Base-by-base conservation (phyloP, 2,113 vertebrate species). In the Onychostruthus taczanowskii region DNA sequence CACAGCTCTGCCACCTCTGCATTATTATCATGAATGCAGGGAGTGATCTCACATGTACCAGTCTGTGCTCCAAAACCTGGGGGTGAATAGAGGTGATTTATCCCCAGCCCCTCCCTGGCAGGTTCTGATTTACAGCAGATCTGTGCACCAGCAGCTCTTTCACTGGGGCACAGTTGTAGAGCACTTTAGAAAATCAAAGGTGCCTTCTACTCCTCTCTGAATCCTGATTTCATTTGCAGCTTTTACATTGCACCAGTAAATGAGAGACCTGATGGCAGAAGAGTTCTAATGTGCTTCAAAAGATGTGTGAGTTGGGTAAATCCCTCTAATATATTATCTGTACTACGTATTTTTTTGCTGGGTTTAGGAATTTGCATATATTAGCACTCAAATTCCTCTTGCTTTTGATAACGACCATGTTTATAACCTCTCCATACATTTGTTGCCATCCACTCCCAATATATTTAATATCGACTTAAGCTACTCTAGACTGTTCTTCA, bases 11-110 rank as follows among this genome's bases (percentile, higher is more conserved):
- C 84, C 94, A 91, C 74, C 93, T 91, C 86, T 83, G 83, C 73
- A 55, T 33, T 74, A 11, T 61, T n/a, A 66, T 13, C 55, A 2
- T 55, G 93, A 97, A 96, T 89, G 84, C 81, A 27, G 3, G 28
- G 33, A 58, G 73, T 83, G 95, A 94, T 93, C 92, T 96, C 91
- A 74, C 84, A 80, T 88, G 72, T 62, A 58, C 82, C 89, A 81
- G 56, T 17, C 64, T 24, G 28, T 33, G 93, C 87, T 91, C 26
- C 93, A 47, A 49, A 61, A 28, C 93, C 72, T 20, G 63, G 37
- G 72, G 76, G 61, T 95, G 92, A 95, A 91, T 44, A 86, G 94
- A 95, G 70, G 81, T 46, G 26, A 97, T 97, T 94, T 85, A 95
- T 95, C 91, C 89, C 91, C 61, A 90, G 55, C 89, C 82, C 93